These are phyloP conservation scores for Actenoides lindsayi DNA, from an alignment of 2,113 vertebrate genomes.

Conservation along the genomic window DNA sequence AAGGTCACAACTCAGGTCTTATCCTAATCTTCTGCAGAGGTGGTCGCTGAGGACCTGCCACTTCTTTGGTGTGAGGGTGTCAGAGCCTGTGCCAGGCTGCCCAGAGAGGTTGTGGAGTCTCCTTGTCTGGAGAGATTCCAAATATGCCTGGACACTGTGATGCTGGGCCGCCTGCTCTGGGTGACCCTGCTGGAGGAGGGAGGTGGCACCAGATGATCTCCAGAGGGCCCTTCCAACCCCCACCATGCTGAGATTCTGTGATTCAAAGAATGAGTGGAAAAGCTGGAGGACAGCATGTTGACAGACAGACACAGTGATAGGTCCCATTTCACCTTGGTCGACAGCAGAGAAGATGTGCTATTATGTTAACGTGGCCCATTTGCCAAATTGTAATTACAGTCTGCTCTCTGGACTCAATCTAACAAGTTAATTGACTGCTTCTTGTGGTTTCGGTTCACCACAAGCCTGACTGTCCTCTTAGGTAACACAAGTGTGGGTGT, in stretches of 20 bases:
- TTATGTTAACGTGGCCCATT: neutral
- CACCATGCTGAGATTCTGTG: too few relatives aligned
- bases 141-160: too few relatives aligned
- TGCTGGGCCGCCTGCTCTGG: too few relatives aligned
- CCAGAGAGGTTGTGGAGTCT: too few relatives aligned
- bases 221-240: too few relatives aligned
- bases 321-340: neutral
- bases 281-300: neutral
- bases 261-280: neutral
- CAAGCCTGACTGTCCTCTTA: conserved; percentile 11
- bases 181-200: too few relatives aligned
- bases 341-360: neutral
- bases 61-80: too few relatives aligned
- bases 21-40: neutral
- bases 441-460: neutral
- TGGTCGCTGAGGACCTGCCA: neutral
- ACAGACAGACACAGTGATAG: neutral
- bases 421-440: neutral
- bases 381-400: neutral
- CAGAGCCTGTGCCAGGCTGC: too few relatives aligned
- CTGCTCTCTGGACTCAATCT: neutral
- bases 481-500: neutral
- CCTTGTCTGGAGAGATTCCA: too few relatives aligned
- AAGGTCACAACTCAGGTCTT: neutral
- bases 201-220: too few relatives aligned